These are phyloP conservation scores for Cosmorhoe ocellata DNA, from an alignment of 2,888 invertebrate species.

Conservation along the genomic window DNA sequence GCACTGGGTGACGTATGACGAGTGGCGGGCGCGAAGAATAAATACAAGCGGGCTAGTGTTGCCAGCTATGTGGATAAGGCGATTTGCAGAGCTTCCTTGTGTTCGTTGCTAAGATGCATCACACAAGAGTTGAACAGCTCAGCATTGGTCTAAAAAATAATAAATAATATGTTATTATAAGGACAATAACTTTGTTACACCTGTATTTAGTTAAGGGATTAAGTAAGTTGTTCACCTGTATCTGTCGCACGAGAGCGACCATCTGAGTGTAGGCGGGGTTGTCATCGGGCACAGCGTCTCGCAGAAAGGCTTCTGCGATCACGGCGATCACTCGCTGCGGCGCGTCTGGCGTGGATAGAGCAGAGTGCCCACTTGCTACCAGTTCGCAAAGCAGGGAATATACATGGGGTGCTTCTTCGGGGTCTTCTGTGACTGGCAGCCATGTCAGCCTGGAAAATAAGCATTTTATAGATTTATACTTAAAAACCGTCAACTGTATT, in stretches of 20 bases:
- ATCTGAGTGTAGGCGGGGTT: constrained; percentile 90
- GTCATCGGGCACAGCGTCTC: constrained; percentile 90
- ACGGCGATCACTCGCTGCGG: constrained; percentile 93
- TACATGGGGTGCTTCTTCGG: constrained; percentile 97
- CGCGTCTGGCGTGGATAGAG: constrained; percentile 93
- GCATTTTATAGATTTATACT: no score
- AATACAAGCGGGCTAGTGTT: constrained; percentile 27
- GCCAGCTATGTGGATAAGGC: constrained; percentile 81
- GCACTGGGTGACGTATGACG: constrained; percentile 32
- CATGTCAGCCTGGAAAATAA: constrained; percentile 87
- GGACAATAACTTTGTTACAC: no score
- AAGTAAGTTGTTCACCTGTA: constrained; percentile 84
- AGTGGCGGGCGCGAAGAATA: constrained; percentile 40
- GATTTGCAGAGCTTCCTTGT: constrained; percentile 91
- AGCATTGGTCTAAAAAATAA: constrained; percentile 84
- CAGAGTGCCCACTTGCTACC: constrained; percentile 94
- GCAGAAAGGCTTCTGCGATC: constrained; percentile 94
- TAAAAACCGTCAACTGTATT: no score
- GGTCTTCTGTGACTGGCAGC: constrained; percentile 98
- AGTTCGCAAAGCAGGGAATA: constrained; percentile 98
- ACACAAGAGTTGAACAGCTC: constrained; percentile 92
- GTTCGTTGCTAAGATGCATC: constrained; percentile 88
- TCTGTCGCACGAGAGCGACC: constrained; percentile 91
- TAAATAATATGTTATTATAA: background rate
- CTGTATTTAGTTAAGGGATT: no score